A percentile compares a stretch with the other conserved stretches of the same genome.
These are phyloP conservation scores for Paracyclopina nana DNA, from an alignment of 1,140 invertebrate genomes.

Conservation along the genomic window DNA sequence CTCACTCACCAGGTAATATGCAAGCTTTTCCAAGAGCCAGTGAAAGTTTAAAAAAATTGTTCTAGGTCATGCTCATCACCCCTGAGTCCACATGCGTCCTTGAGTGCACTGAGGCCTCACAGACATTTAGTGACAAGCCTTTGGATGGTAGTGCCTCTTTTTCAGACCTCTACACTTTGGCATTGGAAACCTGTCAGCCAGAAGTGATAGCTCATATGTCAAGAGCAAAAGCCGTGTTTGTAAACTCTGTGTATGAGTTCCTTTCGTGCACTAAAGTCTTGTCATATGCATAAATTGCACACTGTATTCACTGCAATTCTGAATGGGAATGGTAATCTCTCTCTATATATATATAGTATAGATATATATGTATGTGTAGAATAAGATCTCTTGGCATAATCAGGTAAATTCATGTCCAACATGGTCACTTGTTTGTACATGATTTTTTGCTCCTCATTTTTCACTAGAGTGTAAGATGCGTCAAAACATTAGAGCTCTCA, in stretches of 20 bases:
- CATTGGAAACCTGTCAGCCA: background rate
- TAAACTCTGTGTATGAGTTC: constrained; percentile 9
- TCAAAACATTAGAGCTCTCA: no score
- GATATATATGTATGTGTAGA: no score
- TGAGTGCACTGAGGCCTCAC: constrained; percentile 12
- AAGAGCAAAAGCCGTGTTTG: constrained; percentile 9
- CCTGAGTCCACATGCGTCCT: constrained; percentile 9
- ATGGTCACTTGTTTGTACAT: no score
- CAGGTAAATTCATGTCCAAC: no score
- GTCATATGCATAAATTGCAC: constrained; percentile 16
- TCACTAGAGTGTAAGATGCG: no score
- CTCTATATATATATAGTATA: no score
- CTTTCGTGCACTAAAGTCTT: background rate
- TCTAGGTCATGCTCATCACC: constrained; percentile 3
- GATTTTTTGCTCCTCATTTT: no score
- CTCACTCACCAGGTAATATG: background rate
- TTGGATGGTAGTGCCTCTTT: background rate
- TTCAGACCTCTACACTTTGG: constrained; percentile 9
- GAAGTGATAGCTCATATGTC: constrained; percentile 6
- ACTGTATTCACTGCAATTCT: no score
- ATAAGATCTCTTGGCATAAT: no score
- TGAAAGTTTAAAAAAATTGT: no score
- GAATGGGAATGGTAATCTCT: no score
- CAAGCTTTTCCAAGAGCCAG: no score
- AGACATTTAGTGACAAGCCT: constrained; percentile 14